These are phyloP conservation scores for Lagria hirta DNA, from an alignment of 2,888 invertebrate species.

Conservation along the genomic window DNA sequence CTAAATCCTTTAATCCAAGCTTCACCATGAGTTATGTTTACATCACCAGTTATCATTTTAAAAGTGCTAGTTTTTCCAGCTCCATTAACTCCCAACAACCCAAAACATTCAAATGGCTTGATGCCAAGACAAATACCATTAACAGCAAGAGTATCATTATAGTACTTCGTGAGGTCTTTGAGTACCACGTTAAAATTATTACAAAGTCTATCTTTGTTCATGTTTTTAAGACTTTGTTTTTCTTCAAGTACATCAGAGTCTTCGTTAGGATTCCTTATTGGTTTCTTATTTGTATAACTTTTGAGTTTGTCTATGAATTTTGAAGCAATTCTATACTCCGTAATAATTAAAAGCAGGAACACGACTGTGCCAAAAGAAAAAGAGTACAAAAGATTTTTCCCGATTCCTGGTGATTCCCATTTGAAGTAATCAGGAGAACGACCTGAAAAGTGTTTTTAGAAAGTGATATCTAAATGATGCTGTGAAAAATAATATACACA, in stretches of 20 bases:
- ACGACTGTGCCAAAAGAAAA: conserved; percentile 59
- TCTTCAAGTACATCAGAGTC: conserved; percentile 62
- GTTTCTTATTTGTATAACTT: conserved; percentile 3
- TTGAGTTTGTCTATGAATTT: conserved; percentile 53
- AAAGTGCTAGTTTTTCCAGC: conserved; percentile 89
- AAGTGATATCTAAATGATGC: too few species aligned
- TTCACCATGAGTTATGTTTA: conserved; percentile 67
- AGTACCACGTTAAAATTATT: conserved; percentile 60
- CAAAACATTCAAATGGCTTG: conserved; percentile 75
- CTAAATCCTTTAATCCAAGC: conserved; percentile 61
- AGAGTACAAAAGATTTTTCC: conserved; percentile 66
- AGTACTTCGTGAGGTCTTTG: conserved; percentile 73
- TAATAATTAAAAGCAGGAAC: conserved; percentile 62
- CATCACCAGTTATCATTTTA: conserved; percentile 87
- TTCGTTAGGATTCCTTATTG: conserved; percentile 50
- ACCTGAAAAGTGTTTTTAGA: too few species aligned
- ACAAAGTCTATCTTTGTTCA: conserved; percentile 48
- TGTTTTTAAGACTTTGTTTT: conserved; percentile 54
- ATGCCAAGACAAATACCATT: conserved; percentile 67
- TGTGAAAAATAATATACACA: too few species aligned
- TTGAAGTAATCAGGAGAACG: conserved; percentile 60
- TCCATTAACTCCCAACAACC: conserved; percentile 80
- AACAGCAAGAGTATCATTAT: conserved; percentile 70
- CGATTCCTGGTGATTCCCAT: conserved; percentile 71
- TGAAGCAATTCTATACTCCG: conserved; percentile 63